Evolutionary conservation across 2,888 invertebrate species (phyloP).

Genomic region (Eudasyphora cyanicolor): DNA sequence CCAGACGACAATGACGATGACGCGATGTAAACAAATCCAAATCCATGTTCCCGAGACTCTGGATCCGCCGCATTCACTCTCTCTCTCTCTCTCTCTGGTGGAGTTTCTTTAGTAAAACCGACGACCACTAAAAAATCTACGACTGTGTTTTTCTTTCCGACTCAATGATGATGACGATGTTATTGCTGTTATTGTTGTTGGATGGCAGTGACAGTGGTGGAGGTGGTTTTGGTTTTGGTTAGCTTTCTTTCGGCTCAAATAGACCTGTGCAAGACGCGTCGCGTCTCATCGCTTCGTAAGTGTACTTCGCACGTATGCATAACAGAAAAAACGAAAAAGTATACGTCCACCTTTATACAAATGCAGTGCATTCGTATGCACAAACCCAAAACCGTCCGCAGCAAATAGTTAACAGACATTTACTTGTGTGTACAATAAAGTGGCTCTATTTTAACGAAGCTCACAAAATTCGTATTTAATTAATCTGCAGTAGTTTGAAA

Average conservation of each 20-base stretch:
- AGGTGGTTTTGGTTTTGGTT: not conserved
- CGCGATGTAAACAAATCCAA: slow-evolving; percentile 57
- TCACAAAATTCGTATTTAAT: too few relatives aligned
- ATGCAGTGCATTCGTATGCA: not conserved
- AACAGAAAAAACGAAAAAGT: not conserved
- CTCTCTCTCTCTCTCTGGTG: too few relatives aligned
- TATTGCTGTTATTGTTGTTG: slow-evolving; percentile 15
- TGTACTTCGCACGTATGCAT: not conserved
- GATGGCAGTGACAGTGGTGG: too few relatives aligned
- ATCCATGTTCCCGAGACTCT: slow-evolving; percentile 31
- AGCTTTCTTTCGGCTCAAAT: slow-evolving; percentile 31
- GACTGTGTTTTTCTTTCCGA: slow-evolving; percentile 23
- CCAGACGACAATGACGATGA: too few relatives aligned
- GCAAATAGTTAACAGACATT: not conserved
- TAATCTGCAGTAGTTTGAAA: too few relatives aligned
- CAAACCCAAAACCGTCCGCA: not conserved
- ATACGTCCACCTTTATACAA: not conserved
- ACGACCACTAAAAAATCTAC: slow-evolving; percentile 44
- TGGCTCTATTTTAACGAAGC: too few relatives aligned
- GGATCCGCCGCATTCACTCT: not conserved
- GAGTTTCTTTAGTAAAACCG: too few relatives aligned
- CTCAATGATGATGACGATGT: slow-evolving; percentile 1
- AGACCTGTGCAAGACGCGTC: slow-evolving; percentile 53
- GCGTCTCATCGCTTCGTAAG: too few relatives aligned
- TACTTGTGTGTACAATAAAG: not conserved